Conservation (phyloP, 2,797 vertebrate genomes). For the Netta rufina region DNA sequence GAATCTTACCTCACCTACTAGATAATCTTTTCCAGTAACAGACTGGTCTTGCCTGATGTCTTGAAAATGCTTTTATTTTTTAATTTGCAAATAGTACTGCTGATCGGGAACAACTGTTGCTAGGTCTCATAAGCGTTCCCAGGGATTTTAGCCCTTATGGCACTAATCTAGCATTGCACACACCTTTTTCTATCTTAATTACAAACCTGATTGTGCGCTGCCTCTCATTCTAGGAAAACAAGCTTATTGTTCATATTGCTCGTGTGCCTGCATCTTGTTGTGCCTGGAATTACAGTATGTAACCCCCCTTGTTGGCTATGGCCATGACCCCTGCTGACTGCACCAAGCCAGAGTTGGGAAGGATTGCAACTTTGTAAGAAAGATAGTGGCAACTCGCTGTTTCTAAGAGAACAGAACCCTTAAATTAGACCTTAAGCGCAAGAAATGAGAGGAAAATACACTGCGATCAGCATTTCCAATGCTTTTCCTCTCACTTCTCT, state of each 20-base stretch:
- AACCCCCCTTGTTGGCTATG: not conserved
- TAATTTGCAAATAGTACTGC: not conserved
- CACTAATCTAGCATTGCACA: not conserved
- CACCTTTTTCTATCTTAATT: not conserved
- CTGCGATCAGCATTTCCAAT: not conserved
- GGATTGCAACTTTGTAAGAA: not conserved
- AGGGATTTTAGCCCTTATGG: not conserved
- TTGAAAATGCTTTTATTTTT: not conserved
- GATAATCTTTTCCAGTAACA: rapidly evolving
- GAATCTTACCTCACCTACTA: not conserved
- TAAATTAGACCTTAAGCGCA: not conserved
- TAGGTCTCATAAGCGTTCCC: not conserved
- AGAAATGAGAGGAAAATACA: not conserved
- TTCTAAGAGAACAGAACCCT: not conserved
- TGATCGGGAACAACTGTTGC: not conserved
- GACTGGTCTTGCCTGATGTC: not conserved
- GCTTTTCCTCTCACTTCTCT: not conserved
- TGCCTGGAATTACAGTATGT: rapidly evolving
- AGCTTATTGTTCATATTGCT: not conserved
- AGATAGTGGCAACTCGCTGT: not conserved
- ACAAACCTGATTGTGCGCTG: not conserved
- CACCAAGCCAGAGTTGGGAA: not conserved
- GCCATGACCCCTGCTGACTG: not conserved
- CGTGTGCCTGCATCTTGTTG: not conserved
- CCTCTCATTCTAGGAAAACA: not conserved